A percentile compares a stretch with the other conserved stretches of the same genome.
Evolutionary conservation across 2,888 invertebrate genomes (phyloP).

Genomic region (Strigamia maritima): DNA sequence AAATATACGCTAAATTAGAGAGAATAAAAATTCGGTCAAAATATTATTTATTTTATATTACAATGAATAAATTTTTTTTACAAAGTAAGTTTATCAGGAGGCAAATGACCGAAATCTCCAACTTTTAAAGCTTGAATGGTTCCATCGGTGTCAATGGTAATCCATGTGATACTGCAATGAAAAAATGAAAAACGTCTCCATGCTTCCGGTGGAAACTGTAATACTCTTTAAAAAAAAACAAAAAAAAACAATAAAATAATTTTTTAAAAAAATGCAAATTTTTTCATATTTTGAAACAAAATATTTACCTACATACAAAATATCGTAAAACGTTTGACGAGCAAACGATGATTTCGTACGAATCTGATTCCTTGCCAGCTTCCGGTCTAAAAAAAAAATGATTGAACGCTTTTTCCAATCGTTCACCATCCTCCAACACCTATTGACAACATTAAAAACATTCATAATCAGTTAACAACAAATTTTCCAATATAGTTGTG

Average conservation of each 20-base stretch:
- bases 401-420: constrained; percentile 94
- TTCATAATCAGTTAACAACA: no score
- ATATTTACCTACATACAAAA: constrained; percentile 85
- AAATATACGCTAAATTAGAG: no score
- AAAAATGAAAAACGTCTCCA: constrained; percentile 90
- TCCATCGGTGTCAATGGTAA: constrained; percentile 78
- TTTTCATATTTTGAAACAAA: no score
- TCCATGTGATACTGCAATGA: constrained; percentile 90
- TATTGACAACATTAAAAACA: no score
- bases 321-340: constrained; percentile 98
- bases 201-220: constrained; percentile 91
- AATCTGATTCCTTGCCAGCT: constrained; percentile 72
- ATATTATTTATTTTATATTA: no score
- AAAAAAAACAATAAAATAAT: constrained; percentile 48
- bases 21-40: no score
- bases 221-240: background rate
- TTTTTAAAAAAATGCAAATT: no score
- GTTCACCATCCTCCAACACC: constrained; percentile 87
- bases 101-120: constrained; percentile 89
- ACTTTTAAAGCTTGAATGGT: constrained; percentile 74
- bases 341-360: constrained; percentile 87
- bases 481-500: no score
- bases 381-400: constrained; percentile 88
- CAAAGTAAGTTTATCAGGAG: constrained; percentile 62
- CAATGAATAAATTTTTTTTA: background rate